phyloP scores from a whole-genome alignment of 1,140 invertebrate genomes.

The Heliconius hermathena region DNA sequence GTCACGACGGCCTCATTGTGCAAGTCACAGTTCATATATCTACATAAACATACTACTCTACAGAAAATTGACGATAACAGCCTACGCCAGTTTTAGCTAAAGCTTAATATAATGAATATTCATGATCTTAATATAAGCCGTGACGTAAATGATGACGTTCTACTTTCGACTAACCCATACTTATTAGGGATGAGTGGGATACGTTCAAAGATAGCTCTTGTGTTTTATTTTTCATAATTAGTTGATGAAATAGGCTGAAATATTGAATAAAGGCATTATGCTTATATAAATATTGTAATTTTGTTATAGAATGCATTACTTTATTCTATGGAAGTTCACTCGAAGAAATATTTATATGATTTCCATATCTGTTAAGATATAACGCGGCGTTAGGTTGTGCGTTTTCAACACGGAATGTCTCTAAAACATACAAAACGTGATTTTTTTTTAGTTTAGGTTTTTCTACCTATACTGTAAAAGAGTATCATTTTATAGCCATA shows the following conservation, averaged over 20 bases:
- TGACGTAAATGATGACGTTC: neutral
- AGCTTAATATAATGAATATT: conserved; percentile 7
- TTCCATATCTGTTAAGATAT: no score
- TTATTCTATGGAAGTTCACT: no score
- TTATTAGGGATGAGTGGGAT: neutral
- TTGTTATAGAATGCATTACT: no score
- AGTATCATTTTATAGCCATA: no score
- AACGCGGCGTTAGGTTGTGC: no score
- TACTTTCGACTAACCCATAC: neutral
- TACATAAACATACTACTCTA: neutral
- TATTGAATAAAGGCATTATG: neutral
- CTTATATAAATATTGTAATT: neutral
- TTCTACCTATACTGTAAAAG: no score
- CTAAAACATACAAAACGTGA: no score
- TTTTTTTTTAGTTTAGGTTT: no score
- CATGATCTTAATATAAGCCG: neutral
- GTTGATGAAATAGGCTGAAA: neutral
- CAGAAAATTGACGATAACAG: neutral
- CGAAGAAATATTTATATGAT: no score
- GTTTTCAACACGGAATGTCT: no score
- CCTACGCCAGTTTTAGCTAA: neutral
- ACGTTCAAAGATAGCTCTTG: neutral
- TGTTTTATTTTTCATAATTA: neutral
- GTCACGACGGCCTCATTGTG: no score
- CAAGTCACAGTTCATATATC: neutral